Conservation (phyloP, 2,888 invertebrate genomes). For the Mesopsocus fuscifrons region DNA sequence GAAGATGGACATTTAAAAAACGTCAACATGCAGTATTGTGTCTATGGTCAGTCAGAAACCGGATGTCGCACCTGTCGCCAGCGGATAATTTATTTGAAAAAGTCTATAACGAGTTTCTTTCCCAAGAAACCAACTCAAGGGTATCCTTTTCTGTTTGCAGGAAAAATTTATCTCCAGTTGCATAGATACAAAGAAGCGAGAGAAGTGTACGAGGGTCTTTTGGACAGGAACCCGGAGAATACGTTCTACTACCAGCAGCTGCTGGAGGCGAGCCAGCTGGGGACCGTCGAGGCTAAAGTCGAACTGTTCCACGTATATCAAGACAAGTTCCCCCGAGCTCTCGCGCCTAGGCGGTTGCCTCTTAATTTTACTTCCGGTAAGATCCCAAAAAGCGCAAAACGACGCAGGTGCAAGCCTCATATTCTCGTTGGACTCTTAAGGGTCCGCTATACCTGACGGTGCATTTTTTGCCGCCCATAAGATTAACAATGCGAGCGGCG, state of each 20-base stretch:
- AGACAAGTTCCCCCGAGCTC: constrained; percentile 62
- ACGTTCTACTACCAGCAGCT: constrained; percentile 78
- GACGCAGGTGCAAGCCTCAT: not conserved
- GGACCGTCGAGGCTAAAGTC: constrained; percentile 51
- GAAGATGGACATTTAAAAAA: no score
- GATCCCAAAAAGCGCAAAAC: no score
- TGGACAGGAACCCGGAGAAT: constrained; percentile 92
- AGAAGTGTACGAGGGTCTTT: constrained; percentile 60
- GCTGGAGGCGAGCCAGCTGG: constrained; percentile 64
- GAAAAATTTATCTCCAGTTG: constrained; percentile 33
- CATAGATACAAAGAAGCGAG: constrained; percentile 46
- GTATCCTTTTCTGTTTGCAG: no score
- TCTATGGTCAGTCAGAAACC: no score
- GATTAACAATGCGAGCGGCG: no score
- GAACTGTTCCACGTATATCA: constrained; percentile 61
- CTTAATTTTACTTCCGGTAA: constrained; percentile 63
- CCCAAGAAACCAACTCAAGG: no score
- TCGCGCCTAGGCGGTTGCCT: constrained; percentile 76
- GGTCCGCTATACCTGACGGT: no score
- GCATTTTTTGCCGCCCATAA: no score
- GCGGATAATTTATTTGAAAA: no score
- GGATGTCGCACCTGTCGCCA: no score
- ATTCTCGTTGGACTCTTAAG: not conserved
- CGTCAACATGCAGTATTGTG: no score
- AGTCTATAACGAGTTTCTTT: no score